Evolutionary conservation across 2,797 vertebrate genomes (phyloP), one percentile per base, ranked within the genome.

Genomic region (Crenichthys baileyi): DNA sequence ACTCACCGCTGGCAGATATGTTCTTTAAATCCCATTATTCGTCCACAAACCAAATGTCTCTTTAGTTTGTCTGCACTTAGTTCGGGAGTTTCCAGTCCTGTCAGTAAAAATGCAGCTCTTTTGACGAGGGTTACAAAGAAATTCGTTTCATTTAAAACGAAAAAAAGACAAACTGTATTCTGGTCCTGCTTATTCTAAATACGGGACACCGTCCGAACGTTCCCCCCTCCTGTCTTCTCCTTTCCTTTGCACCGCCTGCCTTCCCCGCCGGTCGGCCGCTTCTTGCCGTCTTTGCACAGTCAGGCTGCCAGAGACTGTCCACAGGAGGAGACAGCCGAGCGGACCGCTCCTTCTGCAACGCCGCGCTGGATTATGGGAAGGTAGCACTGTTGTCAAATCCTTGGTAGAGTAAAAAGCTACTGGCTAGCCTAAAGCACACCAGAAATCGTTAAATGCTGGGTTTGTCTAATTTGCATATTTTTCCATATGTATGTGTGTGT

Each of bases 21-120:
- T 90, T 85, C 82, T 94, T 93, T 93, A 93, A 95, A 94, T 93
- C 89, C 90, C 93, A 91, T 88, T 92, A 87, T 91, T 81, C 79
- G 85, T 84, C 85, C 84, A 48, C n/a, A 76, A 83, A 84, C 72
- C 88, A 70, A 87, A 85, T 15, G 88, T 86, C 75, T 85, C 68
- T 75, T 70, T 73, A 84, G 90, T 85, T 89, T 83, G 81, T 90
- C 83, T 87, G 72, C 87, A 84, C 48, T 61, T 77, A 31, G 68
- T 78, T 75, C 24, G 29, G 22, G 58, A 89, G 81, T 86, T 70
- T 78, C 73, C 84, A 68, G 77, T 24, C 79, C 31, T 72, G 55
- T 73, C 61, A 82, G 85, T 56, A 72, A 78, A 85, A 84, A 82
- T 50, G 79, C 67, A 48, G 74, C 56, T 88, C 83, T 78, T 77